Evolutionary conservation across 2,113 vertebrate genomes (phyloP).

Genomic region (Sus scrofa): T2T-Sscrofa CM000813.6:110581001-110581500

Average conservation of each 20-base stretch:
- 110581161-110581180: constrained; percentile 34
- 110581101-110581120: neutral
- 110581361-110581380: neutral
- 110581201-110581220: neutral
- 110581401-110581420: constrained; percentile 28
- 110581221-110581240: constrained; percentile 45
- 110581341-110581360: neutral
- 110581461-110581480: constrained; percentile 17
- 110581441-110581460: neutral
- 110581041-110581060: neutral
- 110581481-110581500: constrained; percentile 22
- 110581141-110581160: constrained; percentile 31
- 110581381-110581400: constrained; percentile 3
- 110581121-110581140: neutral
- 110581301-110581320: constrained; percentile 24
- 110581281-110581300: constrained; percentile 17
- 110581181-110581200: constrained; percentile 30
- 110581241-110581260: constrained; percentile 19
- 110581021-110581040: neutral
- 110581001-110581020: neutral
- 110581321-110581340: neutral
- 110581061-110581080: neutral
- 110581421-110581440: neutral
- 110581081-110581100: constrained; percentile 32
- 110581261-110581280: constrained; percentile 48